Evolutionary conservation across 2,888 invertebrate species (phyloP), one percentile per base, ranked within the genome.

Genomic region (Argyresthia albistria): DNA sequence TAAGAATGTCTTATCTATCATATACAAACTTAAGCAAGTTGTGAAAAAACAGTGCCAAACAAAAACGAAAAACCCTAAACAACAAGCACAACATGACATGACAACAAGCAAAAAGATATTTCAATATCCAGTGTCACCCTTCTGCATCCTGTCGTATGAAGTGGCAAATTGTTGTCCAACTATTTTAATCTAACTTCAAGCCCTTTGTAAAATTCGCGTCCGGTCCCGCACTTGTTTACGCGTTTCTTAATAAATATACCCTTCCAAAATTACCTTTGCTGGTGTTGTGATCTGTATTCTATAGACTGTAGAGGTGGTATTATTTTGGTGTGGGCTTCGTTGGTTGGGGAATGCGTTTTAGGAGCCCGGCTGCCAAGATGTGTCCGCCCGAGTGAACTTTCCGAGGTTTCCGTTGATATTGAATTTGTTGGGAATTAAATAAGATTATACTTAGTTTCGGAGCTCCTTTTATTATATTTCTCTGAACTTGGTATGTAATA

Each of bases 151-250:
- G 51, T 54, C 54, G 47, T 43, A 37, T 43, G 43, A 37, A 47
- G 55, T 53, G 56, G 54, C 55, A 51, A 56, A 25, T 25, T 25
- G 25, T 66, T 59, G 62, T 59, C 54, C 63, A 80, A 80, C 80
- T 78, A 79, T 79, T 80, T 79, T 80, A 79, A 80, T 80, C 73
- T 75, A 78, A 78, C 66, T 76, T 64, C 57, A 59, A 63, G 64
- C 71, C 63, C 69, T 70, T 72, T 70, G 72, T 70, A 71, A 75
- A 75, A 74, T 73, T 73, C 67, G 64, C 64, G 60, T 65, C 60
- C 68, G 63, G 50, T 52, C 54, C 25, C 25, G 50, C 55, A 51
- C 61, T 70, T 67, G 69, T 70, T 73, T 73, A 69, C 48, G 64
- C 69, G 66, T 69, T 75, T 73, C 73, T 76, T 78, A 76, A 76